Base-by-base conservation (phyloP, 2,888 invertebrate genomes). In the Cordylochernes scorpioides region DNA sequence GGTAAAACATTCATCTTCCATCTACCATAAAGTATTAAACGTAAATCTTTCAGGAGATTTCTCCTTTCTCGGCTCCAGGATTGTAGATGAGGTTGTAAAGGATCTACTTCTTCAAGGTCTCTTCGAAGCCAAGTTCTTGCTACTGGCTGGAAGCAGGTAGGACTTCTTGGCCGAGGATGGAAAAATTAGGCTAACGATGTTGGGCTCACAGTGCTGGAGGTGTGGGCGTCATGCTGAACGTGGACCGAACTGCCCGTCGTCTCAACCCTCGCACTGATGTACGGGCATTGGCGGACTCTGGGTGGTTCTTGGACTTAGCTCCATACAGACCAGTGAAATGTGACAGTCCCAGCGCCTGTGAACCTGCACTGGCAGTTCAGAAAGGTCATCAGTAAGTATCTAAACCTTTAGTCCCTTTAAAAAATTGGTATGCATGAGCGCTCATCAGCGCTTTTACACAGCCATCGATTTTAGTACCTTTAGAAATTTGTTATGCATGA, bases 241-340 rank as follows among this genome's bases (percentile, higher is more conserved):
- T 84, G 37, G 84, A 86, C 54, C 63, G 69, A 6, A 67, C 82
- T 1, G 65, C 72, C 28, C 65, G 68, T 33, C 58, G 67, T 33
- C 57, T 86, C 24, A 64, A 41, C 3, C 49, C 51, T 2, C 40
- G 39, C 22, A 50, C 52, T 3, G 49, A 55, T 27, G 75, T 86
- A 7, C 64, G 72, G 3, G 84, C 82, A 1, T 65, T 86, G 5
- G 70, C 75, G 2, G 86, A 88, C 53, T 84, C 84, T 1, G 86
- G 84, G 12, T 88, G 86, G 86, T 86, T 86, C 51, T 58, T 86
- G 33, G 86, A 86, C 50, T 64, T 78, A 35, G 68, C 72, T 15
- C 72, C 72, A 0, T 72, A 65, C 46, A 60, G 64, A 2, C 47
- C 46, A 5, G 45, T 46, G 22, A 46, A 48, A 17, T 58, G 58